Evolutionary conservation across 2,888 invertebrate genomes (phyloP).

Genomic region (Oscheius sp.): DNA sequence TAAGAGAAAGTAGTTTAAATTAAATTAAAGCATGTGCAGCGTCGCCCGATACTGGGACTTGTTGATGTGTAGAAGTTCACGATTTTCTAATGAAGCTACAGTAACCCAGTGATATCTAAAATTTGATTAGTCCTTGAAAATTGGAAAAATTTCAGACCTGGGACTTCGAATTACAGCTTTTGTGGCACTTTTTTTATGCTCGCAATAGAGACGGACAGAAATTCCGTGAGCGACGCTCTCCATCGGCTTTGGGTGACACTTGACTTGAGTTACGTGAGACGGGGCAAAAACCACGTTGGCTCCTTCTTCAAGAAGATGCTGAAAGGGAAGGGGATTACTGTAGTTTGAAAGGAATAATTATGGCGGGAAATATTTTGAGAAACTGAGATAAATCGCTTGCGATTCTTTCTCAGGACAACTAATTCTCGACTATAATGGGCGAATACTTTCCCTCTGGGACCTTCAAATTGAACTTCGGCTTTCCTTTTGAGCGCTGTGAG

Average conservation of each 20-base stretch:
- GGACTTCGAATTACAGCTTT: slow-evolving; percentile 60
- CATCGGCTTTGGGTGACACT: slow-evolving; percentile 69
- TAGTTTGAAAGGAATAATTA: too few relatives aligned
- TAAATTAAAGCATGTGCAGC: slow-evolving; percentile 45
- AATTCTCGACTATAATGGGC: too few relatives aligned
- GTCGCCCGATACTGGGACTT: slow-evolving; percentile 56
- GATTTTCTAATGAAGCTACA: slow-evolving; percentile 50
- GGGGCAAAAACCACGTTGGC: slow-evolving; percentile 68
- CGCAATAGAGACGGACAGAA: slow-evolving; percentile 52
- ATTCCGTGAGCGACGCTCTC: slow-evolving; percentile 69
- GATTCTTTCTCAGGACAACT: too few relatives aligned
- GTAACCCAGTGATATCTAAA: slow-evolving; percentile 70
- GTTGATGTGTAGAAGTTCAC: slow-evolving; percentile 53
- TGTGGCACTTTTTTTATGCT: slow-evolving; percentile 58
- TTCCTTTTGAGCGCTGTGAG: too few relatives aligned
- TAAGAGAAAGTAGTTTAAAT: neutral
- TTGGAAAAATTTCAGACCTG: slow-evolving; percentile 36
- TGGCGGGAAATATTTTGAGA: too few relatives aligned
- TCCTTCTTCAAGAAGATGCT: slow-evolving; percentile 70
- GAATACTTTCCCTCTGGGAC: too few relatives aligned
- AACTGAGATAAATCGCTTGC: too few relatives aligned
- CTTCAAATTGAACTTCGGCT: too few relatives aligned
- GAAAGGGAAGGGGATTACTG: too few relatives aligned
- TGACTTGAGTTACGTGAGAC: slow-evolving; percentile 53
- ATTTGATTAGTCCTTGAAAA: neutral